Conservation (phyloP, 2,888 invertebrate genomes). For the Physocephala rufipes region DNA sequence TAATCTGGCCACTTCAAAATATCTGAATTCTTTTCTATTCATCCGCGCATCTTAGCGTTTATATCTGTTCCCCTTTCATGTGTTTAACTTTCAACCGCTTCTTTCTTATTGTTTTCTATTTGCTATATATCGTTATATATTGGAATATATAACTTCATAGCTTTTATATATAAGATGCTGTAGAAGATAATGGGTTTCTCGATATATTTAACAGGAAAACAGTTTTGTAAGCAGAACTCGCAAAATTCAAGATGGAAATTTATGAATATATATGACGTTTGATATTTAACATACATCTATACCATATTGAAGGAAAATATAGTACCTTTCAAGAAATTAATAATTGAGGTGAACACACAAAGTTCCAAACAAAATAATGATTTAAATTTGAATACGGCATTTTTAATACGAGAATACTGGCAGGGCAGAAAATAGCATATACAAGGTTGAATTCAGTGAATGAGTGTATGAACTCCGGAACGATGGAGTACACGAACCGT, state of each 20-base stretch:
- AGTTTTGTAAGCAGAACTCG: too few relatives aligned
- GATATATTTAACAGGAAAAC: too few relatives aligned
- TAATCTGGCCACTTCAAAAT: too few relatives aligned
- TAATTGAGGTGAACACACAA: too few relatives aligned
- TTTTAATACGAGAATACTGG: neutral
- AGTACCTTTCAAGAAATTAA: too few relatives aligned
- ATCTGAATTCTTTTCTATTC: slow-evolving; percentile 30
- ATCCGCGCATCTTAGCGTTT: slow-evolving; percentile 15
- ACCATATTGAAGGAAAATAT: too few relatives aligned
- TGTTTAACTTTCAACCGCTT: slow-evolving; percentile 9
- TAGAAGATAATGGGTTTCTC: too few relatives aligned
- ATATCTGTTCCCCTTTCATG: slow-evolving; percentile 6
- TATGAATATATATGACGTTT: too few relatives aligned
- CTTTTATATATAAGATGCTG: slow-evolving; percentile 8
- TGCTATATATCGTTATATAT: slow-evolving; percentile 6
- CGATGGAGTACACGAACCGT: slow-evolving; percentile 29
- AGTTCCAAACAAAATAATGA: too few relatives aligned
- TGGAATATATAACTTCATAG: slow-evolving; percentile 5
- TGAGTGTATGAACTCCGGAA: slow-evolving; percentile 19
- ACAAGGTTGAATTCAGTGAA: neutral
- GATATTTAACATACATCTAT: too few relatives aligned
- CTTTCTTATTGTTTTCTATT: neutral
- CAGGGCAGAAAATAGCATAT: neutral
- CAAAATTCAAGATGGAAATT: too few relatives aligned
- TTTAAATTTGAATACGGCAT: too few relatives aligned